phyloP scores from a whole-genome alignment of 2,113 vertebrate genomes.

The Xenopus tropicalis region DNA sequence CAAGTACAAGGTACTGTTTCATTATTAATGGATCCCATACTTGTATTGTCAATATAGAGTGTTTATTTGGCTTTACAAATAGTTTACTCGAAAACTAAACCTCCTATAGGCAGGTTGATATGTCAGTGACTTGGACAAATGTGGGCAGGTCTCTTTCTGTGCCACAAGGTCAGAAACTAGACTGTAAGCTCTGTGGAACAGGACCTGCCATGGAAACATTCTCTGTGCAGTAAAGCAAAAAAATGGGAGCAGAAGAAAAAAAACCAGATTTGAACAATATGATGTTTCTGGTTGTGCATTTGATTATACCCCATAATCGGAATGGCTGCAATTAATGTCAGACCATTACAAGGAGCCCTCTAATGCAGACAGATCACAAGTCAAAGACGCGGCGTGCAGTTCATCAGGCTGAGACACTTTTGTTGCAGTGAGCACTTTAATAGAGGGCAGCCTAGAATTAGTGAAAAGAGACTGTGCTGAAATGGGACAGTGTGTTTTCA shows the following conservation, averaged over 20 bases:
- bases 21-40: too few relatives aligned
- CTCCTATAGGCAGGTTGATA: too few relatives aligned
- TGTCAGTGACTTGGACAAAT: too few relatives aligned
- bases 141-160: too few relatives aligned
- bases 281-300: not conserved
- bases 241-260: not conserved
- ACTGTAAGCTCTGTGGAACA: not conserved
- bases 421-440: constrained; percentile 11
- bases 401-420: not conserved
- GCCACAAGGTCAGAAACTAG: too few relatives aligned
- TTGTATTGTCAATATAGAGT: too few relatives aligned
- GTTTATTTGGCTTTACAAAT: too few relatives aligned
- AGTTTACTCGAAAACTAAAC: too few relatives aligned
- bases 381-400: not conserved
- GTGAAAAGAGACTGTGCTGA: not conserved
- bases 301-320: not conserved
- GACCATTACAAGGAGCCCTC: not conserved
- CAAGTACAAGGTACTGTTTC: too few relatives aligned
- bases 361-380: not conserved
- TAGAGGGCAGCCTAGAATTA: not conserved
- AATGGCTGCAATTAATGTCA: too few relatives aligned
- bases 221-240: not conserved
- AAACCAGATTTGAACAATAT: not conserved
- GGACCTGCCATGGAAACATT: not conserved
- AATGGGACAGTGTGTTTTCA: constrained; percentile 14